Evolutionary conservation across 2,113 vertebrate species (phyloP).

Genomic region (Puntigrus tetrazona): DNA sequence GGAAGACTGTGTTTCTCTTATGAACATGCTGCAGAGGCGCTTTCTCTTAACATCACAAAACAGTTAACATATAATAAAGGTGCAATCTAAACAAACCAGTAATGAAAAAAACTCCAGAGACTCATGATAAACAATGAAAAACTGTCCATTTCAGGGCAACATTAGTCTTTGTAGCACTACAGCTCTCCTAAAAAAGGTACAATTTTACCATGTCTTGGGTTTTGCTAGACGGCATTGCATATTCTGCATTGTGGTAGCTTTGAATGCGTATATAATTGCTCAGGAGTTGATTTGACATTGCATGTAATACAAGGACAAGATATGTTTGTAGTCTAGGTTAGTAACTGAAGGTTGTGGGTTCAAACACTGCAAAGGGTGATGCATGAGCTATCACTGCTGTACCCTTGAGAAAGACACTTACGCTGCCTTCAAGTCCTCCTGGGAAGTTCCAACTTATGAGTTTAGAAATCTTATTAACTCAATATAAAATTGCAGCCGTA

Average conservation of each 20-base stretch:
- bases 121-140: no score
- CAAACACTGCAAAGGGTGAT: not conserved
- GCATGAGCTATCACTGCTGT: conserved; percentile 5
- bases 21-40: no score
- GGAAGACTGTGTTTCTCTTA: no score
- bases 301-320: not conserved
- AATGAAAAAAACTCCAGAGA: no score
- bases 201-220: no score
- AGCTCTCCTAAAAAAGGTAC: no score
- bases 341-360: not conserved
- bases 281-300: not conserved
- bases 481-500: not conserved
- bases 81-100: no score
- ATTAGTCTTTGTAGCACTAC: no score
- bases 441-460: conserved; percentile 20
- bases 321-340: not conserved
- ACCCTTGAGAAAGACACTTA: conserved; percentile 9
- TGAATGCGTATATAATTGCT: not conserved
- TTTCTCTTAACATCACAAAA: no score
- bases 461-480: not conserved
- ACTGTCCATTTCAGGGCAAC: no score
- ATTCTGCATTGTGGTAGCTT: not conserved
- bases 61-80: no score
- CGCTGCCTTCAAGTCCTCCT: conserved; percentile 7
- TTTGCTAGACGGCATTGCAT: no score